Conservation (phyloP, 2,888 invertebrate genomes). For the Pterostichus niger region DNA sequence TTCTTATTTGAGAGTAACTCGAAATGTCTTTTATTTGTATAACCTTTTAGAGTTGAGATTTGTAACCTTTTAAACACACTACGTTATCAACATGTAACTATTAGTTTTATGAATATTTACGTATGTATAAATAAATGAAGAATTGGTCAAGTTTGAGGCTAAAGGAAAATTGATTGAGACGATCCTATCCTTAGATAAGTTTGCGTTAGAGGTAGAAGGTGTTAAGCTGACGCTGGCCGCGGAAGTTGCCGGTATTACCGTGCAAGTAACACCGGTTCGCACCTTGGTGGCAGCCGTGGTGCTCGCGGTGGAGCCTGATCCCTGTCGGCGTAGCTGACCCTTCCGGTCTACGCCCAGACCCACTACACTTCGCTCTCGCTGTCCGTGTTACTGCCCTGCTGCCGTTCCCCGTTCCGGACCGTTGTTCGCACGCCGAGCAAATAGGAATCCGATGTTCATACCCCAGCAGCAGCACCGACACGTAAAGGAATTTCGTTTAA, state of each 20-base stretch:
- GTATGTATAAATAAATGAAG: neutral
- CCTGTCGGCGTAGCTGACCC: constrained; percentile 34
- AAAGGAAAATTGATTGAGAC: neutral
- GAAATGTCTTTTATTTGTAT: no score
- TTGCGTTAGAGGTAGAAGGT: constrained; percentile 16
- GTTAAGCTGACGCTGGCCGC: constrained; percentile 17
- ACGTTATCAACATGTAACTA: no score
- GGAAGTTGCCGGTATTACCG: constrained; percentile 39
- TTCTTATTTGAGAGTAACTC: no score
- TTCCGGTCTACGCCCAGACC: constrained; percentile 31
- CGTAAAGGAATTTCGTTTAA: constrained; percentile 62
- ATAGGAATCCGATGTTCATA: constrained; percentile 65
- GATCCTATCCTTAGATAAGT: neutral
- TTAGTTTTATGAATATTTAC: no score
- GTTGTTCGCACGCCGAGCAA: constrained; percentile 60
- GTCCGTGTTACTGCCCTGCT: constrained; percentile 26
- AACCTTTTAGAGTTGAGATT: no score
- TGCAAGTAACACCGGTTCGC: constrained; percentile 30
- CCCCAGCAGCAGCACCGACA: constrained; percentile 18
- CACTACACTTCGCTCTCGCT: neutral
- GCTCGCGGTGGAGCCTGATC: constrained; percentile 43
- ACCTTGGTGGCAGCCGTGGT: constrained; percentile 32
- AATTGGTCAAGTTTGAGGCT: neutral
- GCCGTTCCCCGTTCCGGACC: constrained; percentile 8
- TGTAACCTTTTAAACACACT: no score